Conservation (phyloP, 2,888 invertebrate species). For the Caradrina clavipalpis region DNA sequence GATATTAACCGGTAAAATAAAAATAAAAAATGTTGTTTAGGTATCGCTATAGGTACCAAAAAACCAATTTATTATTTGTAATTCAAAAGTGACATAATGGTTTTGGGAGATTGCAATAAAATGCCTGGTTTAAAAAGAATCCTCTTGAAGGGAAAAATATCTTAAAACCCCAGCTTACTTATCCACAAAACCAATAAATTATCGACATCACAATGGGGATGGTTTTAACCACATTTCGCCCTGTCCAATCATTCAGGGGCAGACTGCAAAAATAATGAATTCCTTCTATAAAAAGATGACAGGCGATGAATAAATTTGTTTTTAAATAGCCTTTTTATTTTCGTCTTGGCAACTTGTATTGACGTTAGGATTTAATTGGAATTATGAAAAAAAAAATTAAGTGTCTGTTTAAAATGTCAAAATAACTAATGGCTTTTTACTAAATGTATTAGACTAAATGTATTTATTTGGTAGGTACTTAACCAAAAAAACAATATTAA, state of each 20-base stretch:
- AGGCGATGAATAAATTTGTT: slow-evolving; percentile 38
- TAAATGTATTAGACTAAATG: no score
- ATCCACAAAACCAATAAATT: slow-evolving; percentile 14
- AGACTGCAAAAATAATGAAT: slow-evolving; percentile 18
- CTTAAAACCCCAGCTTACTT: background rate
- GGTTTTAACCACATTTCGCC: background rate
- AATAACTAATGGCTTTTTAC: no score
- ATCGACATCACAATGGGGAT: background rate
- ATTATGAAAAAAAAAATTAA: background rate
- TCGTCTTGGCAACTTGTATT: background rate
- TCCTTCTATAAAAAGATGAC: slow-evolving; percentile 4
- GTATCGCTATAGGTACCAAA: no score
- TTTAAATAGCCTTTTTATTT: slow-evolving; percentile 24
- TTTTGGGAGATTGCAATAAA: no score
- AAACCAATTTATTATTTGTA: no score
- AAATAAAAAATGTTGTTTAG: no score
- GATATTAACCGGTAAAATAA: no score
- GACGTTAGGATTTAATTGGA: slow-evolving; percentile 5
- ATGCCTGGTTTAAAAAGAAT: background rate
- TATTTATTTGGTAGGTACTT: no score
- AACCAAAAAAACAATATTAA: no score
- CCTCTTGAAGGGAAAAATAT: background rate
- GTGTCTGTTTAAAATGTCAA: no score
- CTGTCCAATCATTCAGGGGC: background rate
- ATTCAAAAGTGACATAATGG: no score